Conservation (phyloP, 2,113 vertebrate genomes). For the Phalacrocorax brasilianus region DNA sequence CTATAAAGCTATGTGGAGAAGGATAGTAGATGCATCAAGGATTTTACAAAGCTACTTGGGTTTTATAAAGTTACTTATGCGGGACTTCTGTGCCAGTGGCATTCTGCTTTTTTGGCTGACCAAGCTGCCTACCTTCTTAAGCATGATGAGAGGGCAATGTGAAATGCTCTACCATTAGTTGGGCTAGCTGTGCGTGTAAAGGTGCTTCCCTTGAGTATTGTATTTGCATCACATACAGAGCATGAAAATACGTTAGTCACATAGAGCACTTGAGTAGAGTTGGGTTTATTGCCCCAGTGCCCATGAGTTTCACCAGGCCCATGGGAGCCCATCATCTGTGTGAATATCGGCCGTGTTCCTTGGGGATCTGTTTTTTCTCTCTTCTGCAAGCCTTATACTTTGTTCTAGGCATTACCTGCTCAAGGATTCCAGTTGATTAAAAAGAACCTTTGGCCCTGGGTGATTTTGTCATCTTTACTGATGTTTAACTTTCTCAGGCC, state of each 20-base stretch:
- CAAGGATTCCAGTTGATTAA: neutral
- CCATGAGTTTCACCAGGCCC: neutral
- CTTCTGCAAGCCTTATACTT: neutral
- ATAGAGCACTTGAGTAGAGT: rapidly evolving
- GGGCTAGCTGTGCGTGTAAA: neutral
- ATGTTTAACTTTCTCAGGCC: neutral
- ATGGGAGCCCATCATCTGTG: neutral
- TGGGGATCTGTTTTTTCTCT: neutral
- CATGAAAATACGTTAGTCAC: neutral
- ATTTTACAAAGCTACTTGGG: neutral
- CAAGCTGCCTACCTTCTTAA: neutral
- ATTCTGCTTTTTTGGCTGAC: neutral
- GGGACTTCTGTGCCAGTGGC: neutral
- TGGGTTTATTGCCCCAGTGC: neutral
- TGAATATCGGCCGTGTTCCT: neutral
- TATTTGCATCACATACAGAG: neutral
- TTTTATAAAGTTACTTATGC: neutral
- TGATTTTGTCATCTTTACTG: neutral
- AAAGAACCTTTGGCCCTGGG: neutral
- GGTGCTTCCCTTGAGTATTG: neutral
- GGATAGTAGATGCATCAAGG: neutral
- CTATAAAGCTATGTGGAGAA: neutral
- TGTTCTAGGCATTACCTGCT: neutral
- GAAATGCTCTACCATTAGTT: neutral
- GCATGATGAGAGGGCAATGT: neutral